Evolutionary conservation across 2,888 invertebrate genomes (phyloP), one percentile per base, ranked within the genome.

Genomic region (Lasius fuliginosus): DNA sequence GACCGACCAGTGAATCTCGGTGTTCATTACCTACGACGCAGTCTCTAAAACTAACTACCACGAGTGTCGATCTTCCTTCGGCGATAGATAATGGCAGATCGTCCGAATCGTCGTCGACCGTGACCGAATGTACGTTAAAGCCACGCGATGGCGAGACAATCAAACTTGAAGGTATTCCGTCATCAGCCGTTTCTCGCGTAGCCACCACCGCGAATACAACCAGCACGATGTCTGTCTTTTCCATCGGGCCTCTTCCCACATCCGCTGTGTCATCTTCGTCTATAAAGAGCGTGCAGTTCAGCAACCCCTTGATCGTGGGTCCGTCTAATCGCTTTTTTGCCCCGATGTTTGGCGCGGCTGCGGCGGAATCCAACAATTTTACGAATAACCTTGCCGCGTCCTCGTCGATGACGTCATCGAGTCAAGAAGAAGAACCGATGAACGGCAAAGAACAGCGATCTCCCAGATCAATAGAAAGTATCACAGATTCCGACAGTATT

Each of bases 231-330:
- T 91, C 94, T 23, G 90, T 94, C 12, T 95, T 95, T 82, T 92
- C 93, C 0, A 95, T 95, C 42, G 94, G 95, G 64, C 95, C 94
- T 12, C 89, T 92, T 83, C 89, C 85, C 27, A 3, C 27, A 46
- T 56, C 83, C 42, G 36, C 9, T 53, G 60, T 71, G 15, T n/a
- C 85, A 60, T 76, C 83, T 27, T 74, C 87, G 33, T 46, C 73
- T 23, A 81, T 86, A 67, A 91, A 90, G 81, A 89, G 81, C 30
- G 91, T 92, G 4, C 92, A 92, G 75, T 92, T 92, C 84, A 92
- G 91, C 65, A 91, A 93, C 76, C 91, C 92, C 1, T 83, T 92
- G 30, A 82, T 92, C 77, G 85, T 91, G 9, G 92, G 92, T 12
- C 91, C 92, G n/a, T 91, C 93, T 73, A 89, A 89, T 87, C 75